These are phyloP conservation scores for Aspidoscelis tigris DNA, from an alignment of 2,113 vertebrate genomes.

Conservation along the genomic window DNA sequence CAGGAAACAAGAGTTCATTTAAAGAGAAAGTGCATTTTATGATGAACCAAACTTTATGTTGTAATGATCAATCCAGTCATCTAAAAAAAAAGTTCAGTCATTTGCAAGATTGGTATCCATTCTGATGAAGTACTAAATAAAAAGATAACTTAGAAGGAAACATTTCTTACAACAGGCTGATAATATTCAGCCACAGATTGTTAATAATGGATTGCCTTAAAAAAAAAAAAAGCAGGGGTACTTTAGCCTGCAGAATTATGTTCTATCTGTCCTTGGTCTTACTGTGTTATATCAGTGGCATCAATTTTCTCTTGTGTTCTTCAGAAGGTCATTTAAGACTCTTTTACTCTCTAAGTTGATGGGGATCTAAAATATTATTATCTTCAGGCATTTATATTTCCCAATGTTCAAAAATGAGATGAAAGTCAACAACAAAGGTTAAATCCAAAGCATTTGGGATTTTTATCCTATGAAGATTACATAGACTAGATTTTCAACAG, in stretches of 20 bases:
- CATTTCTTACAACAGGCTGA: slow-evolving; percentile 48
- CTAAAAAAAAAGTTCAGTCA: slow-evolving; percentile 39
- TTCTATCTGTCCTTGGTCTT: slow-evolving; percentile 70
- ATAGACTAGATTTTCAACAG: neutral
- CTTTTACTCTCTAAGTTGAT: slow-evolving; percentile 44
- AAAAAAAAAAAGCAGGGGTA: slow-evolving; percentile 11
- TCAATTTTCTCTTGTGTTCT: slow-evolving; percentile 56
- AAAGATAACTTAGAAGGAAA: slow-evolving; percentile 57
- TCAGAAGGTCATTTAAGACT: slow-evolving; percentile 61
- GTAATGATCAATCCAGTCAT: slow-evolving; percentile 38
- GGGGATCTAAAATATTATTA: slow-evolving; percentile 54
- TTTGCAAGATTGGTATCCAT: slow-evolving; percentile 51
- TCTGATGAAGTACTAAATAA: slow-evolving; percentile 58
- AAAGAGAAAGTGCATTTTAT: slow-evolving; percentile 36
- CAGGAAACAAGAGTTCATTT: neutral
- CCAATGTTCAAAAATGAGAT: slow-evolving; percentile 54
- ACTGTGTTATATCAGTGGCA: slow-evolving; percentile 47
- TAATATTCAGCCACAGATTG: slow-evolving; percentile 58
- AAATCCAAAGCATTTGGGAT: slow-evolving; percentile 11
- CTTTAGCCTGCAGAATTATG: slow-evolving; percentile 61
- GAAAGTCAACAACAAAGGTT: slow-evolving; percentile 56
- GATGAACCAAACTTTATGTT: slow-evolving; percentile 35
- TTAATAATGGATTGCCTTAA: slow-evolving; percentile 58
- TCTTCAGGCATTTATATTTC: slow-evolving; percentile 51
- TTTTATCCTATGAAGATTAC: slow-evolving; percentile 9